Conservation (phyloP, 2,113 vertebrate species). For the Spilogale gracilis region DNA sequence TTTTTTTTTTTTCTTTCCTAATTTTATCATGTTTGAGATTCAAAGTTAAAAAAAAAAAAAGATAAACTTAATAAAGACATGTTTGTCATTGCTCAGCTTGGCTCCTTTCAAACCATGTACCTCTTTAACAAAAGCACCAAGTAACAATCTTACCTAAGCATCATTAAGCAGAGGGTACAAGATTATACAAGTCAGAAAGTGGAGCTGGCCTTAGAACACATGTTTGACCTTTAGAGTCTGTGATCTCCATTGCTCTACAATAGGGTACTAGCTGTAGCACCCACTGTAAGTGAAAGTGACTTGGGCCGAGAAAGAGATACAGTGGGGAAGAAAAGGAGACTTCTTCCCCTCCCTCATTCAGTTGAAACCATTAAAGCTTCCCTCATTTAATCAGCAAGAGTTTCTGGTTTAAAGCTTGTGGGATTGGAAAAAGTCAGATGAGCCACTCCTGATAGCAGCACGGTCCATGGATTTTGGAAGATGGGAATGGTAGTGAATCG, state of each 20-base stretch:
- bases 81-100: not conserved
- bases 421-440: not conserved
- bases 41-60: not conserved
- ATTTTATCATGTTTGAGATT: not conserved
- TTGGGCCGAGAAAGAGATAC: not conserved
- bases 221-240: not conserved
- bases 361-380: not conserved
- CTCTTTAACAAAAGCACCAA: not conserved
- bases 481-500: not conserved
- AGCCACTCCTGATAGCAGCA: not conserved
- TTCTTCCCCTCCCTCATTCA: not conserved
- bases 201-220: not conserved
- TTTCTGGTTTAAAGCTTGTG: not conserved
- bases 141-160: not conserved
- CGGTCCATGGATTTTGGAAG: not conserved
- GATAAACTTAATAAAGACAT: not conserved
- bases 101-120: not conserved
- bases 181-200: not conserved
- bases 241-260: not conserved
- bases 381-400: not conserved
- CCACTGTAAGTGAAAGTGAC: not conserved
- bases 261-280: not conserved
- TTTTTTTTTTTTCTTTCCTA: not conserved
- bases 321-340: not conserved
- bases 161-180: not conserved